Evolutionary conservation across 2,113 vertebrate genomes (phyloP).

Genomic region (Anoplopoma fimbria): DNA sequence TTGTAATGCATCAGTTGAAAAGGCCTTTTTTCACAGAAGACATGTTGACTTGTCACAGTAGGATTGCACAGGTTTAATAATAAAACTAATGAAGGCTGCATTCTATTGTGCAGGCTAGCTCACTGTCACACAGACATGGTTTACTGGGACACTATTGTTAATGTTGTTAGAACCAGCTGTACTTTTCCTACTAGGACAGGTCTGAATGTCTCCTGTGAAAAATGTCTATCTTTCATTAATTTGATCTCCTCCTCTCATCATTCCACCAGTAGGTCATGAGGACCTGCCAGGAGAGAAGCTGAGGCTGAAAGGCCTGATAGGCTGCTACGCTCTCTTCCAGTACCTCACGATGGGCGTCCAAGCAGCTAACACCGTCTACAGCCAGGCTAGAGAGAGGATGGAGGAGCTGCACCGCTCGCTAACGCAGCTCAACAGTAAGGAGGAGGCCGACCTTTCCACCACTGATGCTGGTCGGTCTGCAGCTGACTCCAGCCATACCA

Average conservation of each 20-base stretch:
- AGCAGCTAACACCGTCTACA: constrained; percentile 84
- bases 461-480: constrained; percentile 1
- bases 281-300: constrained; percentile 43
- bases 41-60: neutral
- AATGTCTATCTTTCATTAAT: neutral
- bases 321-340: constrained; percentile 93
- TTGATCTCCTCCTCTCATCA: neutral
- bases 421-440: neutral
- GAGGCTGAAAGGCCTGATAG: constrained; percentile 81
- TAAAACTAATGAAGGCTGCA: neutral
- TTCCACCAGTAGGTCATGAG: constrained; percentile 38
- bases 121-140: neutral
- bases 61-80: neutral
- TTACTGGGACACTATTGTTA: neutral
- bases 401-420: constrained; percentile 40
- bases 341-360: constrained; percentile 91
- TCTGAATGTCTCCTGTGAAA: neutral
- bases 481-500: neutral
- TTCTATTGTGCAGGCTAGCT: neutral
- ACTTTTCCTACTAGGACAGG: neutral
- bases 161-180: neutral
- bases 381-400: constrained; percentile 81
- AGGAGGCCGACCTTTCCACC: constrained; percentile 1
- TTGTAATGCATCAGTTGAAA: too few relatives aligned
- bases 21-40: neutral